Conservation (phyloP, 2,888 invertebrate genomes). For the Thalpophila matura region DNA sequence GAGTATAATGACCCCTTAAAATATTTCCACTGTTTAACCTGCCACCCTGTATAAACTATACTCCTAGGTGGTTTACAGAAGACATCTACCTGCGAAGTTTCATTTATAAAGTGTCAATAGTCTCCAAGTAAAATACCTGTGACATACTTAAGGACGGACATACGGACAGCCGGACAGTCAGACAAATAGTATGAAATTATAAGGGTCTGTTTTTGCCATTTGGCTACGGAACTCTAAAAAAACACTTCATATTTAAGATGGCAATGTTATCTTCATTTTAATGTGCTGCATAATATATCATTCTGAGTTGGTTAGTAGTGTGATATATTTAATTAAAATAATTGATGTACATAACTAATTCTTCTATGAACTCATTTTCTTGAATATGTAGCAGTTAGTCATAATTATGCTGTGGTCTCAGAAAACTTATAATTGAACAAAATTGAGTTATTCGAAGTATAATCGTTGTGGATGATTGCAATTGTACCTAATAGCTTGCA, state of each 20-base stretch:
- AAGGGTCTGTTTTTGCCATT: too few relatives aligned
- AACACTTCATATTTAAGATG: too few relatives aligned
- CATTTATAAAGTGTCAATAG: too few relatives aligned
- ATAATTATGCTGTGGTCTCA: constrained; percentile 34
- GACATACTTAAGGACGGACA: too few relatives aligned
- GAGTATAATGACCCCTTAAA: too few relatives aligned
- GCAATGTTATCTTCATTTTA: constrained; percentile 13
- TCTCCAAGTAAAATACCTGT: too few relatives aligned
- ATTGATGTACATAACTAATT: constrained; percentile 43
- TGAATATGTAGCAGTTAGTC: constrained; percentile 60
- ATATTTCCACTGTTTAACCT: too few relatives aligned
- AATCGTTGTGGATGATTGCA: constrained; percentile 15
- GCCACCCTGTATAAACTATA: too few relatives aligned
- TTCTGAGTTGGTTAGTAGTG: constrained; percentile 30
- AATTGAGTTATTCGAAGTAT: constrained; percentile 42
- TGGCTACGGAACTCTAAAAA: constrained; percentile 3
- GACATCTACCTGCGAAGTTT: too few relatives aligned
- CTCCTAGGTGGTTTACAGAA: too few relatives aligned
- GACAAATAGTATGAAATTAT: too few relatives aligned
- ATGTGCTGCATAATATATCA: constrained; percentile 11
- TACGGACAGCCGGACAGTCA: too few relatives aligned
- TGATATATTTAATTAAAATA: constrained; percentile 27
- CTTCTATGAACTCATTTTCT: constrained; percentile 40
- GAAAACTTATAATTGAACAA: constrained; percentile 58
- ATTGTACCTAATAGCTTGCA: constrained; percentile 31